These are phyloP conservation scores for Vanacampus margaritifer DNA, from an alignment of 2,113 vertebrate genomes.

Conservation along the genomic window DNA sequence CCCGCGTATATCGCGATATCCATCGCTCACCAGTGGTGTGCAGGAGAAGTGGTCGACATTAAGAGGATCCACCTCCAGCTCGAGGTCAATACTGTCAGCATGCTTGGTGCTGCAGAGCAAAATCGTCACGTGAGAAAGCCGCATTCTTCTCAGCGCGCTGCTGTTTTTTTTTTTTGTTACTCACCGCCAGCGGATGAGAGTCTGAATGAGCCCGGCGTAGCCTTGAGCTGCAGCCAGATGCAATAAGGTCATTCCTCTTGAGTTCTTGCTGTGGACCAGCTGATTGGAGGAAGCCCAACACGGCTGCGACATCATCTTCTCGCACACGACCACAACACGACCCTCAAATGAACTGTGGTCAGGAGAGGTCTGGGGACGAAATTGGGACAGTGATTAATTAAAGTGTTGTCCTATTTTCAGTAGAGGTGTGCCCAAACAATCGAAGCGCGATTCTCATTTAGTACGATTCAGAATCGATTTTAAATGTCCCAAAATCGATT, in stretches of 20 bases:
- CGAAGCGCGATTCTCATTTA: no score
- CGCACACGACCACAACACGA: conserved; percentile 94
- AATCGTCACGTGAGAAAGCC: conserved; percentile 1
- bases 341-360: conserved; percentile 91
- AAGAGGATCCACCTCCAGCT: conserved; percentile 94
- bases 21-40: conserved; percentile 86
- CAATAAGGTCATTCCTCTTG: conserved; percentile 95
- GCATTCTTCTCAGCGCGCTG: not conserved
- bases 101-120: conserved; percentile 85
- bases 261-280: conserved; percentile 94
- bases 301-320: conserved; percentile 98
- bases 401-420: not conserved
- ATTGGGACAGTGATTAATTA: not conserved
- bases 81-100: conserved; percentile 93
- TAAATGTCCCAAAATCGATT: no score
- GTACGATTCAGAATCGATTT: no score
- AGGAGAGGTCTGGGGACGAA: conserved; percentile 71
- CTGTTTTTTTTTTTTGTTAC: conserved; percentile 43
- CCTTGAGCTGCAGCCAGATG: conserved; percentile 96
- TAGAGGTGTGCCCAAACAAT: no score
- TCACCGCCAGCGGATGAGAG: conserved; percentile 98
- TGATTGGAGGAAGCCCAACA: conserved; percentile 98
- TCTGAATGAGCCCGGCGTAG: conserved; percentile 96
- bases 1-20: not conserved
- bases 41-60: conserved; percentile 99